These are phyloP conservation scores for Bimastos eiseni DNA, from an alignment of 2,888 invertebrate species.

Conservation along the genomic window DNA sequence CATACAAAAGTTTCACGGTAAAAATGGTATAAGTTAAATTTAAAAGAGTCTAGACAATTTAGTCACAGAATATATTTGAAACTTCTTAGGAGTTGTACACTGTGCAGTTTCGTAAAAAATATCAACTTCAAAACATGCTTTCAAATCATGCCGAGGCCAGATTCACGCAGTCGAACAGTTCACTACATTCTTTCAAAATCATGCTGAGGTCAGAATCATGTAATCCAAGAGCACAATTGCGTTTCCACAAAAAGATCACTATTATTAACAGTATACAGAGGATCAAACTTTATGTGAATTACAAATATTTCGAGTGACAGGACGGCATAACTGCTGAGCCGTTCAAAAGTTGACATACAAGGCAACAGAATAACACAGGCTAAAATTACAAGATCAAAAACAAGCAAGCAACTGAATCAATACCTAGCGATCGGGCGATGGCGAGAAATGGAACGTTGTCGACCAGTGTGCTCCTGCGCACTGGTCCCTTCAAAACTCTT, in stretches of 20 bases:
- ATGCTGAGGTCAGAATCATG: neutral
- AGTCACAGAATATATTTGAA: neutral
- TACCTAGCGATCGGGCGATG: constrained; percentile 88
- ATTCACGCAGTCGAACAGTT: neutral
- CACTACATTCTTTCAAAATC: neutral
- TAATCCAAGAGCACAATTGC: neutral
- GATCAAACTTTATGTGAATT: neutral
- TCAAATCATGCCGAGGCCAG: neutral
- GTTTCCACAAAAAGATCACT: neutral
- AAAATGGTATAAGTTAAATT: neutral
- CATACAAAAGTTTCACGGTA: neutral
- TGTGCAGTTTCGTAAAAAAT: neutral
- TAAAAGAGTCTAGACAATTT: neutral
- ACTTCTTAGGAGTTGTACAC: neutral
- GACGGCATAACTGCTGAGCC: neutral
- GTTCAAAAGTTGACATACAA: neutral
- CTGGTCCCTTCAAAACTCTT: constrained; percentile 72
- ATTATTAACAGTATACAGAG: neutral
- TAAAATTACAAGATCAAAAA: constrained; percentile 14
- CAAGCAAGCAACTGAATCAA: constrained; percentile 18
- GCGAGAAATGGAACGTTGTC: constrained; percentile 70
- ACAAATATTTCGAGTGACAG: neutral
- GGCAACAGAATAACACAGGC: neutral
- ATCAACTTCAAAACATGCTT: neutral
- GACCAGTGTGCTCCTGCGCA: constrained; percentile 81